phyloP scores from a whole-genome alignment of 2,113 vertebrate species.

The Oryzias javanicus region DNA sequence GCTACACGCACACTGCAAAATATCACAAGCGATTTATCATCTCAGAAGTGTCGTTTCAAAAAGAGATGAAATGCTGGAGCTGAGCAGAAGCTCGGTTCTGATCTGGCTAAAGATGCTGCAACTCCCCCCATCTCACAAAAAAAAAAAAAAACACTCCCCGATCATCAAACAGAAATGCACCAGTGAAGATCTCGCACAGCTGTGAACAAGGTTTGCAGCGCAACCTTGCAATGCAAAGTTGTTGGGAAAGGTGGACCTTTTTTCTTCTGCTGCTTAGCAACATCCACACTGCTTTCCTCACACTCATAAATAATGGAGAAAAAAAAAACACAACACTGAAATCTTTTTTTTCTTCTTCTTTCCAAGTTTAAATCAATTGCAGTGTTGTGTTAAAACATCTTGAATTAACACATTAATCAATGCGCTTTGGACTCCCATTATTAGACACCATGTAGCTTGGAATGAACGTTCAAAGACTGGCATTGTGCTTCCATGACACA shows the following conservation, averaged over 20 bases:
- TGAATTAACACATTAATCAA: slow-evolving; percentile 5
- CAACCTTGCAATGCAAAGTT: not conserved
- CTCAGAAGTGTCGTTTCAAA: slow-evolving; percentile 20
- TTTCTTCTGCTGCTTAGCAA: slow-evolving; percentile 54
- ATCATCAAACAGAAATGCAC: slow-evolving; percentile 14
- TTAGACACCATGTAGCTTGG: slow-evolving; percentile 10
- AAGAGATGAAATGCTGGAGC: slow-evolving; percentile 1
- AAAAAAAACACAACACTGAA: slow-evolving; percentile 17
- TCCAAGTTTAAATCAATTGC: not conserved
- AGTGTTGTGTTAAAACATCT: not conserved
- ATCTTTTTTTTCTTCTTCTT: not conserved
- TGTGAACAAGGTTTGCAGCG: slow-evolving; percentile 15
- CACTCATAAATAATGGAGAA: slow-evolving; percentile 37
- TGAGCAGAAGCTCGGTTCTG: slow-evolving; percentile 1
- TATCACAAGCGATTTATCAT: slow-evolving; percentile 17
- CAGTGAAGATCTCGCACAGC: slow-evolving; percentile 1
- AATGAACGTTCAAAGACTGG: slow-evolving; percentile 26
- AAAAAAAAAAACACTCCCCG: not conserved
- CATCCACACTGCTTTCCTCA: slow-evolving; percentile 12
- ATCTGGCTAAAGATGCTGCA: slow-evolving; percentile 24
- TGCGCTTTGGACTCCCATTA: slow-evolving; percentile 17
- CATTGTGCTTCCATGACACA: slow-evolving; percentile 36
- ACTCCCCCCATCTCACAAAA: not conserved
- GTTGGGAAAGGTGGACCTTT: slow-evolving; percentile 18
- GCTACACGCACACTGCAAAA: slow-evolving; percentile 4